phyloP scores from a whole-genome alignment of 2,888 invertebrate genomes.

The Salticus scenicus region DNA sequence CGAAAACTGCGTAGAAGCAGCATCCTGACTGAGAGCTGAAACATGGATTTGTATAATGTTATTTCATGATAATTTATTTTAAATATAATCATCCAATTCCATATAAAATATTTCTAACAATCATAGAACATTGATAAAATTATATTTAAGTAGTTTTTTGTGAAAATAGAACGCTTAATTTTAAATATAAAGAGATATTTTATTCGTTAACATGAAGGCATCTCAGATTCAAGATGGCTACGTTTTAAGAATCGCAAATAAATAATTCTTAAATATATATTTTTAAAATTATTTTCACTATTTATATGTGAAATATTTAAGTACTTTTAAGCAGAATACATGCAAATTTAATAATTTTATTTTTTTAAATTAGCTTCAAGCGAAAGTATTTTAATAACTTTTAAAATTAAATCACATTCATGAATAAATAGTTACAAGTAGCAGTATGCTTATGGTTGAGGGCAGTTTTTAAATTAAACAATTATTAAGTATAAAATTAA shows the following conservation, averaged over 20 bases:
- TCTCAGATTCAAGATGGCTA: slow-evolving; percentile 65
- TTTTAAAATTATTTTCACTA: background rate
- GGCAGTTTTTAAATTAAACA: no score
- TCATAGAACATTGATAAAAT: background rate
- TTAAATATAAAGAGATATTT: background rate
- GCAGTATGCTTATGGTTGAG: no score
- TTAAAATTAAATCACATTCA: no score
- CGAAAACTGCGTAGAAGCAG: slow-evolving; percentile 54
- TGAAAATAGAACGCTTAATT: background rate
- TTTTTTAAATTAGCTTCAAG: no score
- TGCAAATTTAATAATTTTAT: no score
- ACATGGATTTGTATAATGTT: background rate
- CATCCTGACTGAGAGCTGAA: background rate
- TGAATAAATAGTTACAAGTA: no score
- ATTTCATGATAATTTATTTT: slow-evolving; percentile 4
- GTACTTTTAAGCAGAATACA: no score
- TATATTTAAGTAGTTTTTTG: slow-evolving; percentile 1
- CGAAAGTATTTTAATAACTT: no score
- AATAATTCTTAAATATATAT: background rate
- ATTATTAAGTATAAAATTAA: no score
- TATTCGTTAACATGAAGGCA: slow-evolving; percentile 7
- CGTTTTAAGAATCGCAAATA: background rate
- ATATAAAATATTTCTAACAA: background rate
- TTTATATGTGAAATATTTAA: no score
- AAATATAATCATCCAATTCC: background rate